Evolutionary conservation across 2,113 vertebrate species (phyloP), one percentile per base, ranked within the genome.

Genomic region (Symphodus melops): DNA sequence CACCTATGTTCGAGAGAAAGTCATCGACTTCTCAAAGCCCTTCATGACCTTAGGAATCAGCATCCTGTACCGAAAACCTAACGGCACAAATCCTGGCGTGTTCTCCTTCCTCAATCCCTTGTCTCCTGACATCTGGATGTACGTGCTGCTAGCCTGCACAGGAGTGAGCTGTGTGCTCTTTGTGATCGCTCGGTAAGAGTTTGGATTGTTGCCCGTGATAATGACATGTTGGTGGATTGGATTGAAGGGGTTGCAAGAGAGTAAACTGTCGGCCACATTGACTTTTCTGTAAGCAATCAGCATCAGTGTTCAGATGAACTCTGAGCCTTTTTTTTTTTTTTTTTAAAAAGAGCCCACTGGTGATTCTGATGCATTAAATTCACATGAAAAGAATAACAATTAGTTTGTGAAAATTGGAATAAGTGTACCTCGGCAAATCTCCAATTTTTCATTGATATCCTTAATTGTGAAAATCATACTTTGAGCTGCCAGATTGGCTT

Each of bases 1-100:
- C 67, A 99, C 98, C 42, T 98, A 99, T 0, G 97, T 99, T 7
- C 91, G 98, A 72, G 98, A 99, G 94, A 99, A 99, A 72, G 95
- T 95, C 61, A 98, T 99, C 9, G 98, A 99, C 88, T 99, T 99
- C 91, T 99, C 98, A 82, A 99, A 99, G 89, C 98, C 98, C 52
- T 99, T 99, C 92, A 99, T 99, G 98, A 99, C 98, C 0, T 88
- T 99, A 76, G 98, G 98, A 9, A 99, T 99, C 93, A 97, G 98
- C 69, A 99, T 99, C 74, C 92, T 99, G 72, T 99, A 99, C 91
- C 95, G 96, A 41, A 99, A 98, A 77, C 98, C 98, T 28, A 99
- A 99, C 37, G 96, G 98, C 74, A 98, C 98, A 90, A 98, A 98
- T 81, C 98, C 98, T 0, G 97, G 98, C 0, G 97, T 99, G 8